Evolutionary conservation across 2,797 vertebrate species (phyloP), one percentile per base, ranked within the genome.

Genomic region (Acanthopagrus latus): DNA sequence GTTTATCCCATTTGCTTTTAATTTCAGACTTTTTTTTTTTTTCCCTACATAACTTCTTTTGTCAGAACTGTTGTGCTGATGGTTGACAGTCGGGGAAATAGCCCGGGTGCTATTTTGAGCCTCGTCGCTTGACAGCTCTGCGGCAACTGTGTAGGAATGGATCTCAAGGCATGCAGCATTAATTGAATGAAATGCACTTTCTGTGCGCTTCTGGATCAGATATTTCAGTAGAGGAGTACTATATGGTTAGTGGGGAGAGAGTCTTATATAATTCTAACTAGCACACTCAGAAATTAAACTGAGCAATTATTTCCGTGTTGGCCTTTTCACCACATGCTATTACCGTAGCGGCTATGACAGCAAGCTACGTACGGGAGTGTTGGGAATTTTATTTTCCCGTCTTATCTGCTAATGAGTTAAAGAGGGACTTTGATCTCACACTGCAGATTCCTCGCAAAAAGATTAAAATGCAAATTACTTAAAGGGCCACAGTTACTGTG

Each of bases 131-230:
- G 87, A 86, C 81, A 90, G 83, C 67, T 73, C 48, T 29, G 74
- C 71, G 60, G 78, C 74, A 74, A 75, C 75, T 64, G 74, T 78
- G 78, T 74, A 44, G 66, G 64, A 87, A 71, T n/a, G 46, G 46
- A 83, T 71, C 72, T 51, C 29, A 38, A 76, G 52, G 79, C 72
- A 64, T 71, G 74, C 66, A 70, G 76, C 63, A 78, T 81, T 88
- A 83, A 89, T 84, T 85, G n/a, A 87, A 85, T 86, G 77, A 81
- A 89, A 82, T 79, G 67, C 43, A 64, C 27, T 77, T 79, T 84
- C 62, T 66, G 21, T 75, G 44, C 44, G 60, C 65, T 48, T 81
- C 55, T 79, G 57, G 72, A 47, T 88, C 64, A 23, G 70, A 71
- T 44, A 50, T 78, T 70, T 74, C 13, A 73, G 58, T 7, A 33